These are phyloP conservation scores for Atta colombica DNA, from an alignment of 1,140 invertebrate species.

Conservation along the genomic window DNA sequence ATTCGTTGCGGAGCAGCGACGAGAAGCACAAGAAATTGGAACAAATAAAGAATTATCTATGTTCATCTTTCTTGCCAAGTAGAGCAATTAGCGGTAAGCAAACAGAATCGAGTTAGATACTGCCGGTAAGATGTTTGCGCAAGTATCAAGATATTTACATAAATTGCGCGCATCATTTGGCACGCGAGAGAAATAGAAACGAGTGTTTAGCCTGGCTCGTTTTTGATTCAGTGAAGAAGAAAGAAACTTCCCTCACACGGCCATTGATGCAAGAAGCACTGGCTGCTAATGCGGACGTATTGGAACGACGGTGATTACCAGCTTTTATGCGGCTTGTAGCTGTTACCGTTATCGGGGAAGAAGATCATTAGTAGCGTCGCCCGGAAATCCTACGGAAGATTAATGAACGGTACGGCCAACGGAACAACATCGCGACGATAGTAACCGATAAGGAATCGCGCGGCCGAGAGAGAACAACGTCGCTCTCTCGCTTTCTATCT, in stretches of 20 bases:
- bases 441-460: conserved; percentile 10
- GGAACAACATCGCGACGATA: neutral
- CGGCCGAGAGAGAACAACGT: neutral
- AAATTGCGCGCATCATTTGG: neutral
- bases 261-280: neutral
- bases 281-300: conserved; percentile 21
- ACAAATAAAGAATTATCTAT: neutral
- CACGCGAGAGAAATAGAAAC: neutral
- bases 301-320: neutral
- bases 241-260: neutral
- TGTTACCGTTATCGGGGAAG: conserved; percentile 24
- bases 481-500: neutral
- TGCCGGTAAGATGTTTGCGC: neutral
- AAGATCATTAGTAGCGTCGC: conserved; percentile 42
- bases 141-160: conserved; percentile 2
- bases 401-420: conserved; percentile 33
- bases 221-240: neutral
- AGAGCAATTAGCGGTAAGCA: neutral
- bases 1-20: neutral
- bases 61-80: neutral
- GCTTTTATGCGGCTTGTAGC: conserved; percentile 42
- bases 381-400: conserved; percentile 45
- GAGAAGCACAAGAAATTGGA: neutral
- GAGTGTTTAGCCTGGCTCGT: neutral
- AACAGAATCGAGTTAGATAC: conserved; percentile 9